Conservation (phyloP, 2,797 vertebrate species). For the Diplodus puntazzo region DNA sequence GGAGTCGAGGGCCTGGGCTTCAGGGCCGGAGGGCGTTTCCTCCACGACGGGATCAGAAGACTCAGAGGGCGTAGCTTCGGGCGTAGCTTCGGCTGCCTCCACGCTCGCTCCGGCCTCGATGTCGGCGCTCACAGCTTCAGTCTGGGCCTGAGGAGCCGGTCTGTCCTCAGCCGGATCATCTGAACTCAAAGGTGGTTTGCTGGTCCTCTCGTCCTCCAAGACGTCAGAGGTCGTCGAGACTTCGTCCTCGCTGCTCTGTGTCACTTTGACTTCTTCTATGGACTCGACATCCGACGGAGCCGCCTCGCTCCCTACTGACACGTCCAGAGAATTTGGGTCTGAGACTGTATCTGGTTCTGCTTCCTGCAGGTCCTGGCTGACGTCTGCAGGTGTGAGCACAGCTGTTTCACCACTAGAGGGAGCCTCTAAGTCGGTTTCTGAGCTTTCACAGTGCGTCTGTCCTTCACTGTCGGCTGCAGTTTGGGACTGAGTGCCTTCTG, state of each 20-base stretch:
- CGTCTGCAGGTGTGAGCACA: neutral
- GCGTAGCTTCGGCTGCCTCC: neutral
- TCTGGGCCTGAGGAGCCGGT: neutral
- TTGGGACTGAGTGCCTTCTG: neutral
- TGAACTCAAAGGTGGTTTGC: slow-evolving; percentile 22
- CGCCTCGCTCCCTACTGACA: slow-evolving; percentile 43
- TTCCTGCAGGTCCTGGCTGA: neutral
- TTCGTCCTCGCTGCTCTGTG: slow-evolving; percentile 29
- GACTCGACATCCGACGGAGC: slow-evolving; percentile 46
- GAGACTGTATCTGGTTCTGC: slow-evolving; percentile 8
- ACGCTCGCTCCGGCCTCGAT: slow-evolving; percentile 4
- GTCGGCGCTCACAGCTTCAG: neutral
- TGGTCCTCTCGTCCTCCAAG: slow-evolving; percentile 10
- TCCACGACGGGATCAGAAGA: neutral
- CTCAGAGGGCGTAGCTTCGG: neutral
- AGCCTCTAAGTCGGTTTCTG: slow-evolving; percentile 12
- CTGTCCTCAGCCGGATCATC: neutral
- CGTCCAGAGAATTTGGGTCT: slow-evolving; percentile 30
- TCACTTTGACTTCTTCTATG: slow-evolving; percentile 12
- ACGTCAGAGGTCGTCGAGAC: slow-evolving; percentile 49
- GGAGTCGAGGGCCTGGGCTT: slow-evolving; percentile 60
- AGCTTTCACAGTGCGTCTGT: neutral
- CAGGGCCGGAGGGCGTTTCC: neutral
- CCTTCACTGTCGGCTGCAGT: slow-evolving; percentile 8
- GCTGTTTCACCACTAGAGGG: slow-evolving; percentile 56